Evolutionary conservation across 2,113 vertebrate genomes (phyloP), one percentile per base, ranked within the genome.

Genomic region (Serranochromis macrocephalus): DNA sequence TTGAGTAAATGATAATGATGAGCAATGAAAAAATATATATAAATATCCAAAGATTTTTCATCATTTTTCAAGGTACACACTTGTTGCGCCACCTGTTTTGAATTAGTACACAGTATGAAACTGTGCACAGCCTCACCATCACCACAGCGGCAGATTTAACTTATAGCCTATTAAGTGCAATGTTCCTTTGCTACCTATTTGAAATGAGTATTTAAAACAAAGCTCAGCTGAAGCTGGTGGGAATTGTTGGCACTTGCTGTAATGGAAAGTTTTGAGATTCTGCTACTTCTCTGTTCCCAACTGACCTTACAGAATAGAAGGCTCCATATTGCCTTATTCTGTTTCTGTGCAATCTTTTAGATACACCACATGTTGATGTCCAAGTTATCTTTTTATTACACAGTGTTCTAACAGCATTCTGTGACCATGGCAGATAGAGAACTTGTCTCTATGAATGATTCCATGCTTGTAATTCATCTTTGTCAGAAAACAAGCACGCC

Each of bases 261-360:
- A 73, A 73, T 73, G 21, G 9, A 45, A 45, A 2, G 21, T 10
- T 45, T 45, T 73, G 5, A 26, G 40, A 73, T 73, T 45, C 68
- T 26, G 40, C 40, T 47, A 26, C 40, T 45, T 26, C 40, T 73
- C 40, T 17, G 9, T 11, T 17, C 21, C 4, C 4, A 29, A 45
- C 21, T 47, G 68, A 29, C 40, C 68, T 42, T 29, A 47, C 40
- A 1, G 68, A 73, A 47, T 17, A 10, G 14, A 17, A 73, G 40
- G 68, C 40, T 29, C 68, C 68, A 73, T 47, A 26, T 17, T 47
- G 68, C 16, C 21, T 73, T 17, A 29, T 26, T 73, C 40, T 73
- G 68, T 26, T 45, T 47, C 68, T 73, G 40, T 73, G 21, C 40
- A 47, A 75, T 75, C 40, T 75, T 47, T 75, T 26, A 75, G 68